Conservation (phyloP, 2,888 invertebrate genomes). For the Apotomis betuletana region DNA sequence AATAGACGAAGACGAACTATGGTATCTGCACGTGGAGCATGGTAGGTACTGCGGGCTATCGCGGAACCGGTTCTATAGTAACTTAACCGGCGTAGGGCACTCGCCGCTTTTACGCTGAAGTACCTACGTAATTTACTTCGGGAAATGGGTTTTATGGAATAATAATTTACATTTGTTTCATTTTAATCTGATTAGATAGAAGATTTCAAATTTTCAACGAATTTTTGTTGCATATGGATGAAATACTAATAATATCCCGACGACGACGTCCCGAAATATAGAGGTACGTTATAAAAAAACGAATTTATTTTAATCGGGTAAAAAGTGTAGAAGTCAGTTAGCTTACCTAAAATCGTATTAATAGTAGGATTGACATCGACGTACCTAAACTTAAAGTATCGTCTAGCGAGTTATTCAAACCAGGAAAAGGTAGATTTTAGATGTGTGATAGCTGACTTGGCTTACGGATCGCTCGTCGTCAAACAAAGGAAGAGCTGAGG, state of each 20-base stretch:
- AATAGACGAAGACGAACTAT: conserved; percentile 78
- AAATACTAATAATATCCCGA: no score
- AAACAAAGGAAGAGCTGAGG: conserved; percentile 71
- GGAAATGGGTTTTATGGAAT: conserved; percentile 15
- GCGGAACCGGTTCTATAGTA: conserved; percentile 73
- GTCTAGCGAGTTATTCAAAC: no score
- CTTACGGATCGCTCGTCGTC: conserved; percentile 56
- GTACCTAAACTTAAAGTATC: no score
- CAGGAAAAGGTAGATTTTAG: no score
- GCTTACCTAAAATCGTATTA: no score
- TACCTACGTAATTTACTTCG: conserved; percentile 49
- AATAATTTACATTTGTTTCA: background rate
- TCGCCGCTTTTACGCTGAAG: conserved; percentile 58
- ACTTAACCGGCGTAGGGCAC: conserved; percentile 66
- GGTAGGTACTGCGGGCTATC: conserved; percentile 56
- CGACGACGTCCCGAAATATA: no score
- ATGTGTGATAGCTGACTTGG: background rate
- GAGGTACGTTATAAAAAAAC: no score
- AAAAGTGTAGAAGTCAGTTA: no score
- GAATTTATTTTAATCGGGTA: no score
- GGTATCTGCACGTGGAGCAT: conserved; percentile 71
- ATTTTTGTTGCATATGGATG: no score
- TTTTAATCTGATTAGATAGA: background rate
- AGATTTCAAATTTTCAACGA: no score
- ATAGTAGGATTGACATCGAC: no score